Percentiles rank a stretch among this genome's conserved stretches.
phyloP scores from a whole-genome alignment of 2,888 invertebrate genomes.

The Limenitis camilla region DNA sequence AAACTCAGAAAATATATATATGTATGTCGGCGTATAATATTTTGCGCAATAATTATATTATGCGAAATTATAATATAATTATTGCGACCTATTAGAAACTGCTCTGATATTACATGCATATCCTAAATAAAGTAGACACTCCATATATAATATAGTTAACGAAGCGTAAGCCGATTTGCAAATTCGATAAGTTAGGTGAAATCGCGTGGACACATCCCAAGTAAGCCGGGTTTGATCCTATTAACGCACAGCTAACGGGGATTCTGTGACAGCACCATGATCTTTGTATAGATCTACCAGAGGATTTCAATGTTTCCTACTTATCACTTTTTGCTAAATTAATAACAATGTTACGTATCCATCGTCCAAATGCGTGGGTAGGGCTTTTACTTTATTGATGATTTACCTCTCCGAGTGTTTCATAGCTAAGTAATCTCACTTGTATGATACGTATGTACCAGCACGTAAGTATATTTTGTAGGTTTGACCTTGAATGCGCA shows the following conservation, averaged over 20 bases:
- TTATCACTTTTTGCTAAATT: conserved; percentile 10
- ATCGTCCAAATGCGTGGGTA: too few species aligned
- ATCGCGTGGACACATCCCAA: conserved; percentile 68
- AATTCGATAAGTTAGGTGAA: conserved; percentile 72
- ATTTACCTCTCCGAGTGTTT: neutral
- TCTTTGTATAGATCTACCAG: conserved; percentile 43
- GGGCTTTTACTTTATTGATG: neutral
- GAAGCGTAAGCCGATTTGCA: conserved; percentile 71
- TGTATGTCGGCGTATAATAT: too few species aligned
- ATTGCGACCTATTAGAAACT: too few species aligned
- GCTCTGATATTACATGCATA: neutral
- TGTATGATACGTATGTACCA: too few species aligned
- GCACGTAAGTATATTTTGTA: too few species aligned
- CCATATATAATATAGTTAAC: conserved; percentile 49
- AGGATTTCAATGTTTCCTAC: conserved; percentile 28
- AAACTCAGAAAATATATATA: too few species aligned
- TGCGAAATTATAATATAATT: too few species aligned
- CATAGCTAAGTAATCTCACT: neutral
- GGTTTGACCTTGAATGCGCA: too few species aligned
- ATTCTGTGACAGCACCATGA: conserved; percentile 59
- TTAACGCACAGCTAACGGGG: conserved; percentile 69
- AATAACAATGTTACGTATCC: conserved; percentile 2
- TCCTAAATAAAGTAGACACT: conserved; percentile 23
- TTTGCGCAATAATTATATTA: too few species aligned
- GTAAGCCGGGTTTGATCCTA: conserved; percentile 71